Percentiles rank a stretch among this genome's conserved stretches.
Conservation (phyloP, 1,140 invertebrate species). For the Chrysoperla carnea region DNA sequence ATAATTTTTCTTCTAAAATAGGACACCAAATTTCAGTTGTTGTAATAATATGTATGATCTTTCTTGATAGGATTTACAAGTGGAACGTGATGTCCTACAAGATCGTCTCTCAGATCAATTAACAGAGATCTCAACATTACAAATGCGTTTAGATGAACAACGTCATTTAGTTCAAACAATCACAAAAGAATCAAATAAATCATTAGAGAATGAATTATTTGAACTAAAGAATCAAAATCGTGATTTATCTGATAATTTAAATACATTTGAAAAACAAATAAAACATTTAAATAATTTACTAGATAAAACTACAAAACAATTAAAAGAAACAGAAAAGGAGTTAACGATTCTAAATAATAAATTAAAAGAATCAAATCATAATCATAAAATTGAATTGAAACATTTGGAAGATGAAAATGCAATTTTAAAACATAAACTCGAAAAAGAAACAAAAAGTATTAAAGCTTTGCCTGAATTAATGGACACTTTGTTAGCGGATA, state of each 20-base stretch:
- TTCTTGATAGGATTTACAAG: constrained; percentile 48
- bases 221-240: constrained; percentile 37
- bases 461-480: constrained; percentile 33
- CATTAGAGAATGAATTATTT: constrained; percentile 44
- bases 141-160: constrained; percentile 59
- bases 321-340: constrained; percentile 33
- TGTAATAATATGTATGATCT: too few relatives aligned
- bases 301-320: constrained; percentile 22
- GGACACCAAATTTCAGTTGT: too few relatives aligned
- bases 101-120: constrained; percentile 61
- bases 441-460: constrained; percentile 23
- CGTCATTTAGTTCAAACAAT: constrained; percentile 49
- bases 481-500: constrained; percentile 42
- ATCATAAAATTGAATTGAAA: constrained; percentile 32
- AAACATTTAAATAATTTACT: constrained; percentile 25
- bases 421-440: constrained; percentile 27
- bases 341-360: constrained; percentile 23
- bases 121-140: constrained; percentile 56
- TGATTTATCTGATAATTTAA: constrained; percentile 32
- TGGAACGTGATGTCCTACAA: constrained; percentile 62
- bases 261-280: constrained; percentile 37
- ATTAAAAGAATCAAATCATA: constrained; percentile 31
- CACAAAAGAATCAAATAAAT: constrained; percentile 42
- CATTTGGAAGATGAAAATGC: constrained; percentile 31
- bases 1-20: too few relatives aligned